phyloP scores from a whole-genome alignment of 2,113 vertebrate species.

The Penelope pileata region DNA sequence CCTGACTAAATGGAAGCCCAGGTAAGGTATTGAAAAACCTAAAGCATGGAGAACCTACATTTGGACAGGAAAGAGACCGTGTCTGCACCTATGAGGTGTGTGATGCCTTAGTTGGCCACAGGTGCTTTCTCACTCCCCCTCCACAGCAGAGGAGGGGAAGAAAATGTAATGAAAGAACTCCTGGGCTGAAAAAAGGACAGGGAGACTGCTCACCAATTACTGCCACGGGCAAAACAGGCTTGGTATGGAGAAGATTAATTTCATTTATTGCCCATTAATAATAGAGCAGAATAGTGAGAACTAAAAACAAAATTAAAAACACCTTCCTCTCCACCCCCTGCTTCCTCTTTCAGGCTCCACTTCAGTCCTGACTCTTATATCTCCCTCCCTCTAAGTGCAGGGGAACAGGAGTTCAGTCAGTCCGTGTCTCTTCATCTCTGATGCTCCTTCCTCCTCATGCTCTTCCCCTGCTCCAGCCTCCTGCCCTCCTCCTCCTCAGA shows the following conservation, averaged over 20 bases:
- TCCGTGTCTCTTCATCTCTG: neutral
- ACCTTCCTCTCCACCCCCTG: neutral
- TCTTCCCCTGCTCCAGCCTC: neutral
- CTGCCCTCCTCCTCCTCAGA: neutral
- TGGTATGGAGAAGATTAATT: neutral
- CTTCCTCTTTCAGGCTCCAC: neutral
- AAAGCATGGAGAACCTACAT: neutral
- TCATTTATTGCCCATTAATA: neutral
- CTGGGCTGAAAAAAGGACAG: neutral
- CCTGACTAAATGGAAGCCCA: neutral
- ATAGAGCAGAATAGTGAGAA: neutral
- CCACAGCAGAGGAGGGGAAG: neutral
- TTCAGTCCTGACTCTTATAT: neutral
- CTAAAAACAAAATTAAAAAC: neutral
- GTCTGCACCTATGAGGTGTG: neutral
- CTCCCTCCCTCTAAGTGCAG: neutral
- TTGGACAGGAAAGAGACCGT: accelerated
- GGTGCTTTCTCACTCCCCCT: neutral
- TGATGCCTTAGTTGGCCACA: neutral
- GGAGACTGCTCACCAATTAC: neutral
- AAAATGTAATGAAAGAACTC: neutral
- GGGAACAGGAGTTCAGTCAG: neutral
- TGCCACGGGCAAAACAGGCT: neutral
- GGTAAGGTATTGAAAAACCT: accelerated
- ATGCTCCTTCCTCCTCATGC: neutral